phyloP scores from a whole-genome alignment of 2,797 vertebrate species.

The Anniella stebbinsi region DNA sequence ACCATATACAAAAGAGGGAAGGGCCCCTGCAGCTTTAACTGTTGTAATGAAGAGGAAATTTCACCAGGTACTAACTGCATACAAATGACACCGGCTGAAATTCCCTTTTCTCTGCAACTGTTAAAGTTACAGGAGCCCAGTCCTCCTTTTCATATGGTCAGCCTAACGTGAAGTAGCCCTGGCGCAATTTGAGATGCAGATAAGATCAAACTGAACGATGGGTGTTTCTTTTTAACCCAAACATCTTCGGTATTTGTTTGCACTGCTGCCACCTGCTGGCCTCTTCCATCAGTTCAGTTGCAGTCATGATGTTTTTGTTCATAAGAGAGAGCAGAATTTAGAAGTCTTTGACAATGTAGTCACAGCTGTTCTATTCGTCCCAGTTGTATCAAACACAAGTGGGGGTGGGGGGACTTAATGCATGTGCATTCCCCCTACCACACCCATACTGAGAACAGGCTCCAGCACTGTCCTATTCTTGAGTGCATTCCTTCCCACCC shows the following conservation, averaged over 20 bases:
- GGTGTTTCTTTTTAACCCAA: neutral
- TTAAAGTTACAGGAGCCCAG: too few species aligned
- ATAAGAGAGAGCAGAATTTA: neutral
- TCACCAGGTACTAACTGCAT: too few species aligned
- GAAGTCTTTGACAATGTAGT: neutral
- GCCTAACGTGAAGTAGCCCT: too few species aligned
- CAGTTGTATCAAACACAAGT: neutral
- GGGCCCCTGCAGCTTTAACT: too few species aligned
- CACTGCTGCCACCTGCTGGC: slow-evolving; percentile 1
- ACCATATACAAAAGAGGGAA: too few species aligned
- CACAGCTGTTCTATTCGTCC: neutral
- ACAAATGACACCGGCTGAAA: too few species aligned
- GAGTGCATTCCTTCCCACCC: neutral
- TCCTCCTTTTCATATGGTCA: too few species aligned
- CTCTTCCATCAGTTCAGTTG: neutral
- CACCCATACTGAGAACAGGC: neutral
- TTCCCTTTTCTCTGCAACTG: too few species aligned
- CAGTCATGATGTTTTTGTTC: neutral
- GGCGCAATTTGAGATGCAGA: too few species aligned
- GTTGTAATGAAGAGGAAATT: too few species aligned
- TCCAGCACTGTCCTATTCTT: neutral
- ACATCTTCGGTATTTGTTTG: neutral
- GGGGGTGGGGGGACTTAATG: neutral
- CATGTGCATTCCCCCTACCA: too few species aligned
- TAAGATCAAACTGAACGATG: neutral